phyloP scores from a whole-genome alignment of 2,888 invertebrate genomes.

The Pasiphila rectangulata region DNA sequence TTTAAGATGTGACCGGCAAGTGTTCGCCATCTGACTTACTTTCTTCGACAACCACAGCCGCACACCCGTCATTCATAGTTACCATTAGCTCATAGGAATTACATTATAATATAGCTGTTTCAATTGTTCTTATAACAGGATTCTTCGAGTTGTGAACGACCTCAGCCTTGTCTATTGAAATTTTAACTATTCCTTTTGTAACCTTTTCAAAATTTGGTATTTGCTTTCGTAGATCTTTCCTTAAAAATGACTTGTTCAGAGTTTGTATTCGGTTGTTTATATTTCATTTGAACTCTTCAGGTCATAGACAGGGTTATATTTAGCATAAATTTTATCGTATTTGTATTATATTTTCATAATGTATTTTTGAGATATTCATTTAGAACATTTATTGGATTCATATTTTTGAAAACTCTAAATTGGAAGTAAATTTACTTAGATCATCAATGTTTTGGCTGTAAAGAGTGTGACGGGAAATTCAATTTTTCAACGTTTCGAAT shows the following conservation, averaged over 20 bases:
- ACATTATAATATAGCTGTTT: slow-evolving; percentile 31
- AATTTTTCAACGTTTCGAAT: slow-evolving; percentile 28
- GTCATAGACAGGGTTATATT: slow-evolving; percentile 82
- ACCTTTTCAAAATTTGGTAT: slow-evolving; percentile 23
- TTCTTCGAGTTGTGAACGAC: slow-evolving; percentile 63
- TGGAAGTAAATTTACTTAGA: slow-evolving; percentile 68
- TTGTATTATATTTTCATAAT: slow-evolving; percentile 80
- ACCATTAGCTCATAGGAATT: slow-evolving; percentile 32
- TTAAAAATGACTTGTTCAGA: slow-evolving; percentile 73
- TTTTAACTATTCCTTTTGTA: slow-evolving; percentile 24
- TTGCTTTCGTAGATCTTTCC: slow-evolving; percentile 41
- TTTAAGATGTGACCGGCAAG: slow-evolving; percentile 64
- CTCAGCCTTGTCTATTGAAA: slow-evolving; percentile 63
- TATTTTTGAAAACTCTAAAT: slow-evolving; percentile 79
- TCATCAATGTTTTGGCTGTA: slow-evolving; percentile 62
- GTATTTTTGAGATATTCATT: slow-evolving; percentile 80
- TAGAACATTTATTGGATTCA: slow-evolving; percentile 77
- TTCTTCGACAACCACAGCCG: slow-evolving; percentile 17
- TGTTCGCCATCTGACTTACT: slow-evolving; percentile 14
- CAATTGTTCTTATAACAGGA: slow-evolving; percentile 49
- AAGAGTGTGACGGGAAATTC: slow-evolving; percentile 28
- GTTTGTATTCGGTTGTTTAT: slow-evolving; percentile 62
- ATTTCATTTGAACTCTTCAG: slow-evolving; percentile 77
- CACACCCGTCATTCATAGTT: slow-evolving; percentile 27
- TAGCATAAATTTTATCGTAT: slow-evolving; percentile 81